Evolutionary conservation across 2,797 vertebrate species (phyloP), one percentile per base, ranked within the genome.

Genomic region (Neosalanx taihuensis): DNA sequence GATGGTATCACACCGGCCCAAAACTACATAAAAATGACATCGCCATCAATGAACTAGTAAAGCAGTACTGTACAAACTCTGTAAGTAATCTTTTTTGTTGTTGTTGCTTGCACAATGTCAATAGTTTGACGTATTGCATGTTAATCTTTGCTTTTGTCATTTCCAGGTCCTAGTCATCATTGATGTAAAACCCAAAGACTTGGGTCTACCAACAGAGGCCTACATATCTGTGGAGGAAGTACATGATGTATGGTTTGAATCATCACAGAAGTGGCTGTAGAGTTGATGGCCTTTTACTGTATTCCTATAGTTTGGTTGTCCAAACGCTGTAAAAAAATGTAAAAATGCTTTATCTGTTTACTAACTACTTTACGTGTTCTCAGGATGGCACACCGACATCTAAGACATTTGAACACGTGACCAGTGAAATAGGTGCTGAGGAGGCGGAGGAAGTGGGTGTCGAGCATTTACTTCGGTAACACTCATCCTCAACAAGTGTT

Each of bases 1-100:
- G 98, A 0, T 99, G 98, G 98, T 99, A 99, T 86, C 98, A 99
- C 90, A 99, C 97, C 0, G 98, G 97, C 70, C 98, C 97, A 0
- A 99, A 99, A 82, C 91, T 99, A 71, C 98, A 99, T 85, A 99
- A 99, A 91, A 99, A 99, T 23, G 98, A 99, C 83, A 99, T 99
- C 0, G 97, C 98, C 81, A 99, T 99, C 91, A 99, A 99, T 17
- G 97, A 99, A 58, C 92, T 99, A 80, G 95, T 99, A 94, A 99
- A 99, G 81, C 95, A 96, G 92, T 99, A 98, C 90, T 99, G 97
- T 79, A 93, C 95, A 58, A 99, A 99, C 84, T 99, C 97, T 0
- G 98, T 99, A 92, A 90, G 95, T 90, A 69, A 4, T 12, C 1
- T 12, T 46, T 46, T 2, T 46, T 46, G 23, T 26, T 26, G 23